Base-by-base conservation (phyloP, 1,140 invertebrate genomes). In the Drosophila azteca region DNA sequence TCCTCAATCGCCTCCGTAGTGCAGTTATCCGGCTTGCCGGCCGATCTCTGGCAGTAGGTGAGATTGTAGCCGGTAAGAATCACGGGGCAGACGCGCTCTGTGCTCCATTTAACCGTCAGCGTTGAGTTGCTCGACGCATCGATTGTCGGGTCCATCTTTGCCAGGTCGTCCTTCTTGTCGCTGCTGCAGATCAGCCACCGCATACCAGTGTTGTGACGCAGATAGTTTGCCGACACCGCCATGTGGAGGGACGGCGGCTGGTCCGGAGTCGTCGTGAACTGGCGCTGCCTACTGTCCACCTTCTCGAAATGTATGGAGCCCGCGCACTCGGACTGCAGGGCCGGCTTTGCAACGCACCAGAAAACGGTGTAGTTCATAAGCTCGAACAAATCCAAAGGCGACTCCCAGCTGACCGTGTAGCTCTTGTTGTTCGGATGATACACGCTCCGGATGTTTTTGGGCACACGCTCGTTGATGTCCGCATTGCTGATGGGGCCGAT, bases 141-240 rank as follows among this genome's bases (percentile, higher is more conserved):
- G 5, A 90, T 77, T 49, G 57, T 66, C 2, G 90, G 90, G 46
- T 91, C 81, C 81, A 91, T 79, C 54, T 89, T 87, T 8, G 66
- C 81, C 35, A 91, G 46, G 49, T 91, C 90, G 53, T 82, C 85
- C 39, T 62, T 74, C 9, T 69, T 73, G 61, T 87, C 87, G 39
- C 73, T 73, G 15, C 83, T 79, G 44, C 90, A 91, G 24, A 68
- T 79, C 45, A 78, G 50, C 90, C 90, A 91, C 44, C 77, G 81
- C 78, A 91, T 79, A 6, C 90, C 90, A 1, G 84, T 71, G 59
- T 89, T 91, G n/a, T 66, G 79, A 2, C 54, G 22, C 0, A 44
- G 29, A 45, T 77, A 91, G 53, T 91, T 91, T 6, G 87, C 90
- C 13, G 90, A 91, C 1, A 91, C 90, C 5, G 90, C 90, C 62